Base-by-base conservation (phyloP, 2,797 vertebrate species). In the Microctenopoma stevenorrisi region DNA sequence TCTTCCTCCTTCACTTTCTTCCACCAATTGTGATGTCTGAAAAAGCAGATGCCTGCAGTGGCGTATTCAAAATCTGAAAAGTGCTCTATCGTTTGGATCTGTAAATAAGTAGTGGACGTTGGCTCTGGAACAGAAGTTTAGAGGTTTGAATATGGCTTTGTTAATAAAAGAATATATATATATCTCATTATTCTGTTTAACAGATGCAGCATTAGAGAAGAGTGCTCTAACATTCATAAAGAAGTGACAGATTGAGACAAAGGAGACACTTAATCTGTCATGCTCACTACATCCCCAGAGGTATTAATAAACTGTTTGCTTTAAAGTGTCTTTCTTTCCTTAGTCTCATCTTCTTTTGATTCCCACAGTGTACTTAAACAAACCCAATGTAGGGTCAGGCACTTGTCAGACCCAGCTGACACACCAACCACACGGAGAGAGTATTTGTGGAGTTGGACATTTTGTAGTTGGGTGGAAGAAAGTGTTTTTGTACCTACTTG, bases 21-120 rank as follows among this genome's bases (percentile, higher is more conserved):
- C 63, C 7, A 11, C 78, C 62, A 59, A 75, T 71, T 75, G 72
- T 64, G 50, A 64, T 28, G 55, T 74, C 73, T 80, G 67, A 78
- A 68, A 76, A 62, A 55, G 42, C 58, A 68, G 55, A 69, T 60
- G 59, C 72, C 82, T 68, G 74, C 76, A 48, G 75, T 69, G 56
- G 50, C 61, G 7, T 52, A 42, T 5, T 83, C 65, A 63, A 68
- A 84, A 71, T 60, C 57, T 52, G 58, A 76, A 63, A 51, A 66
- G 10, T 65, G 33, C 61, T 64, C 62, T 58, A 30, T 73, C 43
- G 26, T 76, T 60, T 78, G 50, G 64, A 76, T 77, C 4, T 7
- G 68, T 64, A 22, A 66, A 73, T 42, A 59, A 53, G 50, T 43
- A 5, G 13, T 58, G 54, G 56, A 66, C 22, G 48, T 8, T 56